Evolutionary conservation across 2,888 invertebrate genomes (phyloP).

Genomic region (Drosophila birchii): DNA sequence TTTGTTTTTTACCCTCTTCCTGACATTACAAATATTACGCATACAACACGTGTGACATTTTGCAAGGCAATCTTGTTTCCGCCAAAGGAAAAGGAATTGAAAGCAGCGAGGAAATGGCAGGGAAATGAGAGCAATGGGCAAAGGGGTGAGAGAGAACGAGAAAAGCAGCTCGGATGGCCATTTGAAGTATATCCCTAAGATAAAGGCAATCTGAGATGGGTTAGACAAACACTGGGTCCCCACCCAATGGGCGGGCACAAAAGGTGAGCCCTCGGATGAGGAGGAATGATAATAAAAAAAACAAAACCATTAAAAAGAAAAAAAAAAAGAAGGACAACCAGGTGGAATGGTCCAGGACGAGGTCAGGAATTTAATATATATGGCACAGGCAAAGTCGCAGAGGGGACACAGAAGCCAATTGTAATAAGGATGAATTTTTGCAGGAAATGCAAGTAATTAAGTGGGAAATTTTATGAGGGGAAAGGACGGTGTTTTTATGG

Average conservation of each 20-base stretch:
- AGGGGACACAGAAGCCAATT: slow-evolving; percentile 8
- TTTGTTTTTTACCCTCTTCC: background rate
- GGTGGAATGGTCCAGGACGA: background rate
- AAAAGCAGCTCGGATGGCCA: slow-evolving; percentile 37
- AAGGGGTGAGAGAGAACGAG: background rate
- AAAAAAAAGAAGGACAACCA: slow-evolving; percentile 1
- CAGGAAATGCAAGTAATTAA: background rate
- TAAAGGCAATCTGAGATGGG: slow-evolving; percentile 46
- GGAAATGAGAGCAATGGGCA: background rate
- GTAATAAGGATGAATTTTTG: background rate
- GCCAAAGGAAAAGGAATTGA: background rate
- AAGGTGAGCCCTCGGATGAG: slow-evolving; percentile 16
- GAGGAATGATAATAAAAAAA: slow-evolving; percentile 36
- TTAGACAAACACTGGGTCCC: slow-evolving; percentile 25
- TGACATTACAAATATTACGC: slow-evolving; percentile 42
- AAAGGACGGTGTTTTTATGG: too few species aligned
- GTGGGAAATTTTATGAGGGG: background rate
- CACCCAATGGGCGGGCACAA: too few species aligned
- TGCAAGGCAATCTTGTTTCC: background rate
- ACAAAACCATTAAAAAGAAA: slow-evolving; percentile 38
- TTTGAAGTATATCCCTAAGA: slow-evolving; percentile 46
- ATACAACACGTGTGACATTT: slow-evolving; percentile 52
- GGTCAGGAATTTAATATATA: slow-evolving; percentile 35
- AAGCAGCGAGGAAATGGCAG: background rate
- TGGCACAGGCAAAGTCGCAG: background rate